These are phyloP conservation scores for Molanna angustata DNA, from an alignment of 2,888 invertebrate species.

Conservation along the genomic window DNA sequence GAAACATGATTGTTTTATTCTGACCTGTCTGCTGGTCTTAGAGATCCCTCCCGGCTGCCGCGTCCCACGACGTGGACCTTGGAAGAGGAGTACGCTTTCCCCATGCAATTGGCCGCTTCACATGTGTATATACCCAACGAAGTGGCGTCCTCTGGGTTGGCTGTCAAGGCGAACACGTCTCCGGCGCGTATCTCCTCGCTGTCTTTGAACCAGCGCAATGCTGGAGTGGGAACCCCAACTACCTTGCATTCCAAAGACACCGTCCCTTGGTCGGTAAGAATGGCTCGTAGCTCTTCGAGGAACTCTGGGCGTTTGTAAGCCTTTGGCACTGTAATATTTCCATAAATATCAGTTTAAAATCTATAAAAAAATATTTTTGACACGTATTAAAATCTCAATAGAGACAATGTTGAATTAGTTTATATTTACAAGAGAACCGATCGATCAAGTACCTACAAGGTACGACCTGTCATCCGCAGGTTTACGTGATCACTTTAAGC, in stretches of 20 bases:
- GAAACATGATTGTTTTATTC: too few species aligned
- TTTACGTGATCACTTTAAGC: too few species aligned
- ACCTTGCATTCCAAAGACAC: constrained; percentile 91
- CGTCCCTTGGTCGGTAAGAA: constrained; percentile 83
- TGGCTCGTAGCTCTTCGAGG: constrained; percentile 76
- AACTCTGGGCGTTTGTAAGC: constrained; percentile 87
- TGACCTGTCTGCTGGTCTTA: constrained; percentile 67
- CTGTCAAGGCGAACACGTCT: constrained; percentile 83
- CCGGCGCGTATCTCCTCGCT: constrained; percentile 85
- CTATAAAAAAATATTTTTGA: too few species aligned
- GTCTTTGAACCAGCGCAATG: constrained; percentile 73
- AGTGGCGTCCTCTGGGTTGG: constrained; percentile 80
- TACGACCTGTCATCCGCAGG: too few species aligned
- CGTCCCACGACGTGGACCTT: constrained; percentile 78
- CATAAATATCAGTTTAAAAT: too few species aligned
- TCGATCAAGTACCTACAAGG: too few species aligned
- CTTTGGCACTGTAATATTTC: constrained; percentile 65
- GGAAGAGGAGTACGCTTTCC: constrained; percentile 77
- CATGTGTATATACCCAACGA: constrained; percentile 86
- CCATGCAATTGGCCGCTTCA: constrained; percentile 88
- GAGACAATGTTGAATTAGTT: too few species aligned
- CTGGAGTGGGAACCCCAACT: constrained; percentile 83
- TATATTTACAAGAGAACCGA: too few species aligned
- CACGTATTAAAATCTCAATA: too few species aligned
- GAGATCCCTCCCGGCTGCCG: constrained; percentile 66